Evolutionary conservation across 2,888 invertebrate species (phyloP).

Genomic region (Anoncus sp.): DNA sequence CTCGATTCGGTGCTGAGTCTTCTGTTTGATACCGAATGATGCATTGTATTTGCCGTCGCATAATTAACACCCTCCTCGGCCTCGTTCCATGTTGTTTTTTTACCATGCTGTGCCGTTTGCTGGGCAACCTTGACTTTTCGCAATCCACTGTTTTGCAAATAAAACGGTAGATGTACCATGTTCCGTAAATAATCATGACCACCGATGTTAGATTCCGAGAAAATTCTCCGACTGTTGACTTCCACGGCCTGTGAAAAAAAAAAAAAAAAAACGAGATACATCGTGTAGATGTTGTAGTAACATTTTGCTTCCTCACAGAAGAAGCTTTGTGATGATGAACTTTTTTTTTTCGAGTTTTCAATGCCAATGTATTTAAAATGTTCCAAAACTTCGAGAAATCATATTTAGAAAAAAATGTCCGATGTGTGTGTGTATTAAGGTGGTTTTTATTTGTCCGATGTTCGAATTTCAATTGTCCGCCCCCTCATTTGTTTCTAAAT

Average conservation of each 20-base stretch:
- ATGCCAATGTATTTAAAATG: too few relatives aligned
- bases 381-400: too few relatives aligned
- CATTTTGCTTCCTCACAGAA: too few relatives aligned
- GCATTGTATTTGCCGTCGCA: conserved; percentile 82
- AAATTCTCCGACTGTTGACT: conserved; percentile 93
- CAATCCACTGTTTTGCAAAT: conserved; percentile 97
- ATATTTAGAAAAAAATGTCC: too few relatives aligned
- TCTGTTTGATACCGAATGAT: conserved; percentile 88
- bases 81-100: conserved; percentile 82
- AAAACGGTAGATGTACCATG: conserved; percentile 99
- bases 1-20: conserved; percentile 92
- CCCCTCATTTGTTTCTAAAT: too few relatives aligned
- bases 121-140: conserved; percentile 95
- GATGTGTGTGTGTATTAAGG: too few relatives aligned
- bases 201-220: conserved; percentile 96
- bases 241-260: conserved; percentile 89
- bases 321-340: too few relatives aligned
- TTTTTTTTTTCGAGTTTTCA: too few relatives aligned
- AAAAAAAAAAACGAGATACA: conserved; percentile 16
- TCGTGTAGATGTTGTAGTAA: not conserved
- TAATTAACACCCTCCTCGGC: conserved; percentile 85
- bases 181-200: conserved; percentile 98
- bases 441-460: too few relatives aligned
- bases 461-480: too few relatives aligned
- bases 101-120: conserved; percentile 87